Conservation (phyloP, 2,113 vertebrate species). For the Ciconia boyciana region DNA sequence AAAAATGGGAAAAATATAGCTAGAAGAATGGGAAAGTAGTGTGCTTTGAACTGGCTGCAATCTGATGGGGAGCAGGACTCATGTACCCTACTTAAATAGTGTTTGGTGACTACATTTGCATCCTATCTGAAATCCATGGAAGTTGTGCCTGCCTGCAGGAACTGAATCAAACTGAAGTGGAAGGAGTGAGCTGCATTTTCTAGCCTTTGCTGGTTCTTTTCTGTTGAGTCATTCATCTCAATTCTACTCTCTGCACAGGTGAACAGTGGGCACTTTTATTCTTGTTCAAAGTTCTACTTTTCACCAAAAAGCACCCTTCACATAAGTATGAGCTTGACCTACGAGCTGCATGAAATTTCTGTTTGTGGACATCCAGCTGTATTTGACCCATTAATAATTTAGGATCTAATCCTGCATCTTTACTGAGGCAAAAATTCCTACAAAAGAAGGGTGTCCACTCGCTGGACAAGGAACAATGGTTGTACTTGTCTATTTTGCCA, state of each 20-base stretch:
- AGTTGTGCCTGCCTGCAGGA: neutral
- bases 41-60: neutral
- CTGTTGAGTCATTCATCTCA: neutral
- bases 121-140: neutral
- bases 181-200: neutral
- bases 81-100: rapidly evolving
- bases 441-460: neutral
- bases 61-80: neutral
- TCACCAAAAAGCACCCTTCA: neutral
- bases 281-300: neutral
- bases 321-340: neutral
- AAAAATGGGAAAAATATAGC: neutral
- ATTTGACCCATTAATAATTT: neutral
- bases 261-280: neutral
- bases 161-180: neutral
- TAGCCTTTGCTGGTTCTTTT: neutral
- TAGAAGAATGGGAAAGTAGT: neutral
- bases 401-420: neutral
- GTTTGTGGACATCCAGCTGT: neutral
- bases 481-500: constrained; percentile 80
- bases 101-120: neutral
- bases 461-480: neutral
- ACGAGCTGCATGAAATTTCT: neutral
- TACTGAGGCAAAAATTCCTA: neutral
- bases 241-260: neutral